Conservation (phyloP, 2,113 vertebrate species). For the Ammodytes marinus region DNA sequence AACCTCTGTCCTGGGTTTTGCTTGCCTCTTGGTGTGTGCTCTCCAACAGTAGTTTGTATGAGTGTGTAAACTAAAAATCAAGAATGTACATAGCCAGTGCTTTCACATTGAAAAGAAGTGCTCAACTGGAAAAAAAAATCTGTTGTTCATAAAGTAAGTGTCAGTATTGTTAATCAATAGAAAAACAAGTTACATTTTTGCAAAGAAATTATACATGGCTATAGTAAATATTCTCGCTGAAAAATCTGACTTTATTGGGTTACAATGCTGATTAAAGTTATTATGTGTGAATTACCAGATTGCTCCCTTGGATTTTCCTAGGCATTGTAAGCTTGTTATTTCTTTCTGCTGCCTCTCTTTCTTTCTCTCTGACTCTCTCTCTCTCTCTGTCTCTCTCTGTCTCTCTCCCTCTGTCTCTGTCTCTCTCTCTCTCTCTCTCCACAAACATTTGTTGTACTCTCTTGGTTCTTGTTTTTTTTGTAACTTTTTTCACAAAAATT, state of each 20-base stretch:
- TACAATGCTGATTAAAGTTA: conserved; percentile 85
- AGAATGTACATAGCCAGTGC: conserved; percentile 87
- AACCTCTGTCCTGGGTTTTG: conserved; percentile 54
- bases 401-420: conserved; percentile 4
- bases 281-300: conserved; percentile 81
- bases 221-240: conserved; percentile 86
- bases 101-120: conserved; percentile 84
- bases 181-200: conserved; percentile 83
- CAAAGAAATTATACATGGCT: conserved; percentile 86
- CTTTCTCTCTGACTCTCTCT: conserved; percentile 5
- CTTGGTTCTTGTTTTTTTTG: conserved; percentile 77
- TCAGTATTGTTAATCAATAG: conserved; percentile 86
- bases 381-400: not conserved
- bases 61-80: conserved; percentile 81
- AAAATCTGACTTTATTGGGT: conserved; percentile 84
- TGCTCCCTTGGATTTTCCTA: conserved; percentile 60
- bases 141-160: conserved; percentile 85
- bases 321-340: conserved; percentile 48
- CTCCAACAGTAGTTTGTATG: conserved; percentile 82
- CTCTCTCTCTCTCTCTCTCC: conserved; percentile 17
- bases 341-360: conserved; percentile 22
- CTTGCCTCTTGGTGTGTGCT: conserved; percentile 66
- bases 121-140: conserved; percentile 75
- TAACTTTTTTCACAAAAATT: conserved; percentile 57
- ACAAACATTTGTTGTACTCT: conserved; percentile 44